Base-by-base conservation (phyloP, 2,888 invertebrate genomes). In the Callimorpha dominula region DNA sequence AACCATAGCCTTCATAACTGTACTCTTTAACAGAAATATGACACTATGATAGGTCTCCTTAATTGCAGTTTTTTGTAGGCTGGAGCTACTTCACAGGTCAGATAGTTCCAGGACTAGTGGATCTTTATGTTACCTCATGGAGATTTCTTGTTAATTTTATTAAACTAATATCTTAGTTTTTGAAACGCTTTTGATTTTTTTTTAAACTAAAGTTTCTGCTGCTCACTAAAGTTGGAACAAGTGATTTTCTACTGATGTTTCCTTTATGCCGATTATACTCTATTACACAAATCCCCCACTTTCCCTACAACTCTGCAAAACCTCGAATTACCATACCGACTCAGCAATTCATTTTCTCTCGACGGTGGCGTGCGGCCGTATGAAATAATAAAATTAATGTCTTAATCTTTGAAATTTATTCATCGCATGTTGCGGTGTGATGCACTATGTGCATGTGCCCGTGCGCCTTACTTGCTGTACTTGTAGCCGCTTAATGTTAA, bases 401-500 rank as follows among this genome's bases (percentile, higher is more conserved):
- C 87, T 90, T 90, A 89, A 90, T 90, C 89, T 89, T 88, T 86
- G 82, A 87, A 90, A 90, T 90, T 89, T 90, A 90, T 90, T 90
- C 89, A 89, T 89, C 86, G 87, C 88, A 80, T 79, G 73, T 68
- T 77, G 76, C 71, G 65, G 77, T 81, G 80, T 76, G 78, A 76
- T 81, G 81, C 76, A 81, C 79, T 71, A 64, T 70, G 65, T 75
- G 71, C 67, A 64, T 70, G 65, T 75, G 71, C 67, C 43, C 6
- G 14, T 60, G 60, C 67, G 42, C 54, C n/a, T 68, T 42, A n/a
- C 43, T 42, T 14, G 43, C 14, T 54, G n/a, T 52, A 54, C 67
- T 54, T 57, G 43, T 54, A 7, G 54, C 67, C 8, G 43, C 43
- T 68, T 43, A 57, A 14, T 68, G 20, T 43, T 5, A n/a, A 68